phyloP scores from a whole-genome alignment of 2,888 invertebrate genomes.

The Yponomeuta malinellus region DNA sequence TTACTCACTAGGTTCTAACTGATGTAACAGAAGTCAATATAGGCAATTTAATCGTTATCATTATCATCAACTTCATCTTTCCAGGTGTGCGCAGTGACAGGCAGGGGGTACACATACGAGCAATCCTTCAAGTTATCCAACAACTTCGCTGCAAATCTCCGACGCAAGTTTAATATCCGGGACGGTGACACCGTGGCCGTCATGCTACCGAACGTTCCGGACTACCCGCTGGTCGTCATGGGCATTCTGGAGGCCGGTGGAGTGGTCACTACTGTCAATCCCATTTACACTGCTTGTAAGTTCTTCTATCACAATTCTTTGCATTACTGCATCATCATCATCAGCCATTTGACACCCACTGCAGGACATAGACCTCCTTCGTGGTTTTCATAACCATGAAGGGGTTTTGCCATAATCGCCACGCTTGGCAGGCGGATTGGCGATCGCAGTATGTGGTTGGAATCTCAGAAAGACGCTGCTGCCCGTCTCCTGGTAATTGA shows the following conservation, averaged over 20 bases:
- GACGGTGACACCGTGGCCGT: slow-evolving; percentile 82
- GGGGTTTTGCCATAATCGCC: no score
- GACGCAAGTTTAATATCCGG: slow-evolving; percentile 78
- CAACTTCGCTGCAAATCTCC: slow-evolving; percentile 80
- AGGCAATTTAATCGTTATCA: no score
- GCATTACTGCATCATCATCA: no score
- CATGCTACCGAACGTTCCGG: slow-evolving; percentile 85
- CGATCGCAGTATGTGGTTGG: no score
- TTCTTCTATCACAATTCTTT: slow-evolving; percentile 18
- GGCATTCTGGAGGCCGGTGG: slow-evolving; percentile 83
- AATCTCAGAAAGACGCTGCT: no score
- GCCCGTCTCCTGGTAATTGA: no score
- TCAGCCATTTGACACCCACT: no score
- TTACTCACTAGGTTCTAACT: no score
- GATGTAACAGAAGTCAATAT: no score
- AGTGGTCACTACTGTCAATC: slow-evolving; percentile 83
- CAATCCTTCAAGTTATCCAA: slow-evolving; percentile 79
- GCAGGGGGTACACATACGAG: slow-evolving; percentile 82
- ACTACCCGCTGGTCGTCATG: slow-evolving; percentile 79
- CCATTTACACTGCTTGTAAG: slow-evolving; percentile 81
- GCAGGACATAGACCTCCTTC: no score
- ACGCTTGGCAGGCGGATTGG: no score
- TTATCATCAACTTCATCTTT: slow-evolving; percentile 25
- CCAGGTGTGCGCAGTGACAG: slow-evolving; percentile 84
- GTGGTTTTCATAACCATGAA: no score